phyloP scores from a whole-genome alignment of 2,113 vertebrate genomes.

The Rhagologus leucostigma region DNA sequence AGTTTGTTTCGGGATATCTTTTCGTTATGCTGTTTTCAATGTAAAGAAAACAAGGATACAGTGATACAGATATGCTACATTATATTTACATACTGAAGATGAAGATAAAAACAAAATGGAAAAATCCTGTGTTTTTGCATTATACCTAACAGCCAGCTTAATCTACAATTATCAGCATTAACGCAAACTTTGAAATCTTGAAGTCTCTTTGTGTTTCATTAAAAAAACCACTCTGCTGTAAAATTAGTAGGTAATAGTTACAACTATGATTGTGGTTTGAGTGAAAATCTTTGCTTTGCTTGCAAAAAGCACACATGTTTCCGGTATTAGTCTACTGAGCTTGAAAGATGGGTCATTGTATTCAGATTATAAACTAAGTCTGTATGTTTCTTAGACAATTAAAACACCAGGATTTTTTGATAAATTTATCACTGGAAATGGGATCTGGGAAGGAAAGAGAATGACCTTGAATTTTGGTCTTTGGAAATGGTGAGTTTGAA shows the following conservation, averaged over 20 bases:
- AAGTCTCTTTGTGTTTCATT: background rate
- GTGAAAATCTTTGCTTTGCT: background rate
- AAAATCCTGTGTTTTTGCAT: background rate
- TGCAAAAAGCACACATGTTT: background rate
- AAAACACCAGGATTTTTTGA: background rate
- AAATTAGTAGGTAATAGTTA: background rate
- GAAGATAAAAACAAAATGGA: background rate
- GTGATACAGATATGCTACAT: background rate
- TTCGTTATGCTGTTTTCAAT: background rate
- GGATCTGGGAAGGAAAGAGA: background rate
- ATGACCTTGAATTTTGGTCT: background rate
- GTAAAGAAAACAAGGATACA: background rate
- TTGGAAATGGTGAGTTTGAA: background rate
- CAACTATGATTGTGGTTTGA: background rate
- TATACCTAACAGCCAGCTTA: background rate
- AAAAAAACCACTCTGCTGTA: background rate
- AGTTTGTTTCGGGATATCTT: background rate
- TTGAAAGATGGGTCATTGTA: background rate
- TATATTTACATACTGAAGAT: background rate
- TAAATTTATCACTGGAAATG: background rate
- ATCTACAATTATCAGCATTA: background rate
- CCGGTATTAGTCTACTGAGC: background rate
- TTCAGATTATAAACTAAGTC: background rate
- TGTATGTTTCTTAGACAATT: background rate
- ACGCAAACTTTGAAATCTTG: background rate